These are phyloP conservation scores for Chesias legatella DNA, from an alignment of 2,888 invertebrate species.

Conservation along the genomic window DNA sequence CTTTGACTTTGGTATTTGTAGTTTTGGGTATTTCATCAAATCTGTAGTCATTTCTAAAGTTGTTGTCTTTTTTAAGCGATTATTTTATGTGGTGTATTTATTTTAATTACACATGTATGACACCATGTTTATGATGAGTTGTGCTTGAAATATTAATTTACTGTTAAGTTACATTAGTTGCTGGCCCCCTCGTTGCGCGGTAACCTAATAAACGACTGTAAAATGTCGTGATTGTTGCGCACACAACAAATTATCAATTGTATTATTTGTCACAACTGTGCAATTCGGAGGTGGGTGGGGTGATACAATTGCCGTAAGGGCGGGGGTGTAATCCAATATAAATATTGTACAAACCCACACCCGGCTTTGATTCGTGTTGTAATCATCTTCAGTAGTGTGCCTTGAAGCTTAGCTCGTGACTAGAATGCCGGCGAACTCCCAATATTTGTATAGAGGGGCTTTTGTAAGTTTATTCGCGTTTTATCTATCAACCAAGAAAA, in stretches of 20 bases:
- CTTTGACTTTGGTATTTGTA: too few relatives aligned
- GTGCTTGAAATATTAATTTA: too few relatives aligned
- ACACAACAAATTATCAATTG: conserved; percentile 28
- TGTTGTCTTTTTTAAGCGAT: too few relatives aligned
- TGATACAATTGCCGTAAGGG: conserved; percentile 22
- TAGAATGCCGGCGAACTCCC: not conserved
- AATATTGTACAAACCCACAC: conserved; percentile 58
- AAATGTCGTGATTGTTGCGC: conserved; percentile 21
- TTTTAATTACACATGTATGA: too few relatives aligned
- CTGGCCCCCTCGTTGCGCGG: not conserved
- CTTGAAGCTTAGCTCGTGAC: not conserved
- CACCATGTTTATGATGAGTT: not conserved
- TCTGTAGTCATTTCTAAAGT: too few relatives aligned
- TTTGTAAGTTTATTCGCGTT: too few relatives aligned
- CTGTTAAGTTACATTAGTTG: not conserved
- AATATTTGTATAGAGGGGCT: too few relatives aligned
- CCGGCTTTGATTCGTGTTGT: conserved; percentile 27
- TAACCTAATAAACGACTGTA: conserved; percentile 16
- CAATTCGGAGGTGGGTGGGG: conserved; percentile 11
- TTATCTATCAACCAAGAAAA: too few relatives aligned
- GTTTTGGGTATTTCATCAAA: too few relatives aligned
- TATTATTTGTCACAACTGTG: conserved; percentile 25
- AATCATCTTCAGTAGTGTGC: conserved; percentile 17
- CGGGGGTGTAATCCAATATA: conserved; percentile 56
- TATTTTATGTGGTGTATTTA: too few relatives aligned